Base-by-base conservation (phyloP, 1,140 invertebrate species). In the Zaprionus taronus region DNA sequence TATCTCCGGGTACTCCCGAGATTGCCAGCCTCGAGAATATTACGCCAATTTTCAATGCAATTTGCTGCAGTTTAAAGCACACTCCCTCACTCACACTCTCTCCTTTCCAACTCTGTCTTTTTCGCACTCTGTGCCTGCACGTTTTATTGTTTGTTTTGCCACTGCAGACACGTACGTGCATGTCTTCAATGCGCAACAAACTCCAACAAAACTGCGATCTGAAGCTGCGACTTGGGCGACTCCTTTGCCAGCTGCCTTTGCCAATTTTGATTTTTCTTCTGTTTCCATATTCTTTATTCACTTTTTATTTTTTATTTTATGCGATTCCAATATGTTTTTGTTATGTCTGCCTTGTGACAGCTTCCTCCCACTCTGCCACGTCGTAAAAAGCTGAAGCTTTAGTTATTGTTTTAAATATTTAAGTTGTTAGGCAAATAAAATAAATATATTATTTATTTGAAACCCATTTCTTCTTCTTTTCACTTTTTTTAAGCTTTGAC, bases 61-160 rank as follows among this genome's bases (percentile, higher is more conserved):
- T 62, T 71, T 71, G 68, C 60, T 71, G 58, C 60, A 71, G 68
- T 71, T 55, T 71, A 53, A 63, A 71, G 36, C 41, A 34, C 24
- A 47, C 53, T 62, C 31, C 38, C 58, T 51, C 34, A 12, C 55
- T 34, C 15, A 41, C 9, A 49, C 56, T 28, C 20, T 49, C 65
- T 34, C 65, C 11, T 4, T 4, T 26, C 24, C 24, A 24, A 58
- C 41, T 55, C 65, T 57, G 17, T 44, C 9, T 31, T 5, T 20
- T 38, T 58, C 55, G 14, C 17, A 7, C 24, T 57, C 55, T 49
- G 41, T 17, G 57, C 38, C 56, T 61, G 31, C 47, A 28, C 68
- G 61, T 71, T 71, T 71, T 47, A 71, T 71, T 71, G 68, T 63
- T 71, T 71, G 49, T 71, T 71, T 71, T 62, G 68, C 58, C 26